Evolutionary conservation across 2,113 vertebrate species (phyloP).

Genomic region (Platysternon megacephalum): DNA sequence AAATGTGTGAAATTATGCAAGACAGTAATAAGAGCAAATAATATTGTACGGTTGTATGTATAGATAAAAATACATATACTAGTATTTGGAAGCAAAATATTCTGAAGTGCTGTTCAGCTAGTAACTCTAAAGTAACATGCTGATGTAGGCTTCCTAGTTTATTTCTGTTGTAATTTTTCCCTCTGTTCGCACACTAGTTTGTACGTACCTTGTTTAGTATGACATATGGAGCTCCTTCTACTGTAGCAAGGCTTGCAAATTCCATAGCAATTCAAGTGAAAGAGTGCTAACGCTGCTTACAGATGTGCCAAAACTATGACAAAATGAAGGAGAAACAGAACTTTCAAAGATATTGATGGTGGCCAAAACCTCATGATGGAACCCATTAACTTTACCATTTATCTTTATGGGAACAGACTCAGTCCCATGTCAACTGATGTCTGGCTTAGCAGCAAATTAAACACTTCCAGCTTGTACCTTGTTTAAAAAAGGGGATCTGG

Average conservation of each 20-base stretch:
- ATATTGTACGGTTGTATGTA: not conserved
- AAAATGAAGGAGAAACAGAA: not conserved
- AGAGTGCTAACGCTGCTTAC: not conserved
- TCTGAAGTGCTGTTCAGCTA: not conserved
- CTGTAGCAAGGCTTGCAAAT: not conserved
- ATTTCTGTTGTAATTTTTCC: not conserved
- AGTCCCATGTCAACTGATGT: not conserved
- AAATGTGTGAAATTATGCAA: not conserved
- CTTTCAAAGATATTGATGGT: not conserved
- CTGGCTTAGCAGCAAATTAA: not conserved
- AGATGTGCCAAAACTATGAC: not conserved
- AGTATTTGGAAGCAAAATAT: not conserved
- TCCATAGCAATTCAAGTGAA: not conserved
- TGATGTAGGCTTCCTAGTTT: not conserved
- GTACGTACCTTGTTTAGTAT: not conserved
- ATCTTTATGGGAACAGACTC: not conserved
- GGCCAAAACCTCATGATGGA: not conserved
- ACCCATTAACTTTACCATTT: not conserved
- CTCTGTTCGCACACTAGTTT: not conserved
- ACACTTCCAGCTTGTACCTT: not conserved
- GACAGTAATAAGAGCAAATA: not conserved
- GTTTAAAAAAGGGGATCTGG: not conserved
- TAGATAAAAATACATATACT: not conserved
- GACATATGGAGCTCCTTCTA: not conserved
- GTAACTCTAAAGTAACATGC: not conserved